Percentiles rank a stretch among this genome's conserved stretches.
Evolutionary conservation across 1,140 invertebrate species (phyloP).

Genomic region (Wasmannia auropunctata): DNA sequence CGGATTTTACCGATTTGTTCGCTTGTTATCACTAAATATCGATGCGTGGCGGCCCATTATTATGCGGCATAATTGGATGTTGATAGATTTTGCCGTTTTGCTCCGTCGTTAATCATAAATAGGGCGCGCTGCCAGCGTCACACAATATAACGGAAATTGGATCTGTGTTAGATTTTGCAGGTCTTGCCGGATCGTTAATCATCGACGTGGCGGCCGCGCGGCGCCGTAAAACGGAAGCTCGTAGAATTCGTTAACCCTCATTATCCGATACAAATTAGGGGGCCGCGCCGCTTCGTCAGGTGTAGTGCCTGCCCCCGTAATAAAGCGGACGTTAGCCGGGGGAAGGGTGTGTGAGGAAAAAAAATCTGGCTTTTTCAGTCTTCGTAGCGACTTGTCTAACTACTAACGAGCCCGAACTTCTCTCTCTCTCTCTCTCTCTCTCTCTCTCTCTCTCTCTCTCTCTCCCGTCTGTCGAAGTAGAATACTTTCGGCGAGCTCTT

Average conservation of each 20-base stretch:
- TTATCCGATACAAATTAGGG: slow-evolving; percentile 40
- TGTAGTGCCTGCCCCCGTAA: not conserved
- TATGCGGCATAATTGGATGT: slow-evolving; percentile 54
- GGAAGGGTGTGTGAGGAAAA: not conserved
- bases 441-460: not conserved
- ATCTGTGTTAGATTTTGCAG: slow-evolving; percentile 56
- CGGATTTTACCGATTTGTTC: slow-evolving; percentile 39
- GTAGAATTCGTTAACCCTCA: slow-evolving; percentile 63
- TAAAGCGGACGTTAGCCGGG: slow-evolving; percentile 6
- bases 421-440: slow-evolving; percentile 35
- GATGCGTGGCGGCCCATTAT: slow-evolving; percentile 35
- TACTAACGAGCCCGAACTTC: slow-evolving; percentile 76
- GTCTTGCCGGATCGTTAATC: slow-evolving; percentile 56
- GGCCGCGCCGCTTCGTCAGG: not conserved
- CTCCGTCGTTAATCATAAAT: slow-evolving; percentile 57
- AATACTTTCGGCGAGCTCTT: slow-evolving; percentile 65
- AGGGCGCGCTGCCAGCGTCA: slow-evolving; percentile 10
- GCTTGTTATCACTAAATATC: slow-evolving; percentile 50
- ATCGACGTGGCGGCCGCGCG: slow-evolving; percentile 41
- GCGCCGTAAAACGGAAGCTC: slow-evolving; percentile 24
- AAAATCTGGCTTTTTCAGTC: slow-evolving; percentile 63
- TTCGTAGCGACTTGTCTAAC: slow-evolving; percentile 67
- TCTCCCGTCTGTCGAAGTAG: slow-evolving; percentile 53
- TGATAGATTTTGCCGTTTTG: slow-evolving; percentile 42
- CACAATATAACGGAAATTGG: slow-evolving; percentile 59